Conservation (phyloP, 2,113 vertebrate species). For the mouse (Mus musculus) region DNA sequence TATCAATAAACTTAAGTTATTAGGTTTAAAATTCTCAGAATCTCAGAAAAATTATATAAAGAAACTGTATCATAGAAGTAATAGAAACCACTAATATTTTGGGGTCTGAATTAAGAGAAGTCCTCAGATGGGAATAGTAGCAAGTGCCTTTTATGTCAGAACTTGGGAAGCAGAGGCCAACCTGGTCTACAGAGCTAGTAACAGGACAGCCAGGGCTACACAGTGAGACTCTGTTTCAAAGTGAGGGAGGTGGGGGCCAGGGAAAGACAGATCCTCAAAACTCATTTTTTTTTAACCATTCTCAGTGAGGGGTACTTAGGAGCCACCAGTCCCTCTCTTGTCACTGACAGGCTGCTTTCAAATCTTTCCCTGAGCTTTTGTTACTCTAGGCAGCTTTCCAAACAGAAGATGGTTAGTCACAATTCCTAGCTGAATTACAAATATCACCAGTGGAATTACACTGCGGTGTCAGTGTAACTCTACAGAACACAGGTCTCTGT, state of each 20-base stretch:
- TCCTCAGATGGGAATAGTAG: background rate
- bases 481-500: slow-evolving; percentile 25
- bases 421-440: slow-evolving; percentile 59
- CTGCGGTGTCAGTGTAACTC: slow-evolving; percentile 44
- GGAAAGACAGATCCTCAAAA: background rate
- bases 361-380: slow-evolving; percentile 1
- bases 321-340: background rate
- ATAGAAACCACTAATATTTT: background rate
- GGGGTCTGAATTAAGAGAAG: background rate
- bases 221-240: background rate
- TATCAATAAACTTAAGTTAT: background rate
- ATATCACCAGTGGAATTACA: slow-evolving; percentile 40
- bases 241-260: background rate
- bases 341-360: slow-evolving; percentile 17
- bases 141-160: background rate
- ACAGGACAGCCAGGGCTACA: background rate
- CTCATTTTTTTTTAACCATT: background rate
- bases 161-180: background rate
- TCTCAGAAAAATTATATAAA: background rate
- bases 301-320: background rate
- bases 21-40: background rate
- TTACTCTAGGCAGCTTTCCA: slow-evolving; percentile 66
- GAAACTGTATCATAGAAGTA: background rate
- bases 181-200: background rate
- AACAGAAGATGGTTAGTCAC: slow-evolving; percentile 70